A percentile compares a stretch with the other conserved stretches of the same genome.
These are phyloP conservation scores for Apodemus speciosus DNA, from an alignment of 2,113 vertebrate species.

Conservation along the genomic window DNA sequence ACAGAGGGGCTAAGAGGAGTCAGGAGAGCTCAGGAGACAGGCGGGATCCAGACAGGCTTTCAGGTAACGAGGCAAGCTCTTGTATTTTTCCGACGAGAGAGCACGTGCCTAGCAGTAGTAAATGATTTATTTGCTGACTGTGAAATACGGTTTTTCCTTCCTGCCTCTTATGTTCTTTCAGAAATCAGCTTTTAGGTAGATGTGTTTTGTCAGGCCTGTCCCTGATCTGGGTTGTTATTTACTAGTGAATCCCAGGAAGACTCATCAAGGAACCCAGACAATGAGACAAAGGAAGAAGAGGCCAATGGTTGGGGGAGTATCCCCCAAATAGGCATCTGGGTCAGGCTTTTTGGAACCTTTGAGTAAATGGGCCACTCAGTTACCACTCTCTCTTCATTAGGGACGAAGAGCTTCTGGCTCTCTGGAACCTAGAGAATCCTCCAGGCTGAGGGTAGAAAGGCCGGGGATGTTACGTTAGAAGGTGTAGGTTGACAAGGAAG, in stretches of 20 bases:
- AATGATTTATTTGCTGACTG: background rate
- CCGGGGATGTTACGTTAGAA: background rate
- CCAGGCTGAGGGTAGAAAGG: background rate
- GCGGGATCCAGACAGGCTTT: background rate
- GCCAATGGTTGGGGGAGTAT: too few relatives aligned
- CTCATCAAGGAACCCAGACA: background rate
- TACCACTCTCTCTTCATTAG: background rate
- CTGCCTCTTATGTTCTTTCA: background rate
- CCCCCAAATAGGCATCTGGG: background rate
- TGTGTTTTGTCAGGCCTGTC: background rate
- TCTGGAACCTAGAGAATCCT: background rate
- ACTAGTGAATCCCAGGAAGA: background rate
- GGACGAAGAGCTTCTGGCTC: too few relatives aligned
- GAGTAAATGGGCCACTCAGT: background rate
- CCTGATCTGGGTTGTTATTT: background rate
- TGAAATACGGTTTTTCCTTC: background rate
- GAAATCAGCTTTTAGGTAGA: constrained; percentile 20
- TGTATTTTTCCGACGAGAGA: background rate
- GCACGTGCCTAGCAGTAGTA: background rate
- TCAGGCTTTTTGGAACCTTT: background rate
- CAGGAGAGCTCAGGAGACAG: background rate
- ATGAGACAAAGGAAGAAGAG: background rate
- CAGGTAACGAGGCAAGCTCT: background rate
- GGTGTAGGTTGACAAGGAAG: background rate
- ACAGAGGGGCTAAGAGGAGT: background rate